Evolutionary conservation across 2,888 invertebrate genomes (phyloP).

Genomic region (Eupeodes latifasciatus): DNA sequence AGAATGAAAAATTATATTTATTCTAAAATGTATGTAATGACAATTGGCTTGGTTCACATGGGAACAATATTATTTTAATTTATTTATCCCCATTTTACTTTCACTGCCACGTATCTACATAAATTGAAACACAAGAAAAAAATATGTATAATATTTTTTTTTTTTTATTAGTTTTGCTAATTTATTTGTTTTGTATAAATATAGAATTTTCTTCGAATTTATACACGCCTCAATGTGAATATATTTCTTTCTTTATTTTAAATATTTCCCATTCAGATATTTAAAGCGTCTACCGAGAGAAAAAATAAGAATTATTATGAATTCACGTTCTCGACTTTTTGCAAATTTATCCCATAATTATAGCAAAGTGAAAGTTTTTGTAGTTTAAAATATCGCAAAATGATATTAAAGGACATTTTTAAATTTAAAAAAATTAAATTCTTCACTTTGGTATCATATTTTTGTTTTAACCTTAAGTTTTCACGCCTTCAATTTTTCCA

Average conservation of each 20-base stretch:
- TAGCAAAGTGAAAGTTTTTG: background rate
- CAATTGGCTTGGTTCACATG: constrained; percentile 9
- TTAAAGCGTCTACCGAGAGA: background rate
- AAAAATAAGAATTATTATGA: constrained; percentile 46
- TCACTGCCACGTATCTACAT: constrained; percentile 25
- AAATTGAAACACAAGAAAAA: constrained; percentile 1
- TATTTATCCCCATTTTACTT: background rate
- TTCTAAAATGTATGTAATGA: background rate
- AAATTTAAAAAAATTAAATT: no score
- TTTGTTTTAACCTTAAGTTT: no score
- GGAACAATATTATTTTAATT: background rate
- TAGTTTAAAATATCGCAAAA: background rate
- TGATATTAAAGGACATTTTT: no score
- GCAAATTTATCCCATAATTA: background rate
- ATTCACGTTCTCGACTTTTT: constrained; percentile 27
- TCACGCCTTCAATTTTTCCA: no score
- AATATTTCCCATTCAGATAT: background rate
- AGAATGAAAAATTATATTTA: background rate
- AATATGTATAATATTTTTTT: background rate
- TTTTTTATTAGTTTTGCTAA: constrained; percentile 20
- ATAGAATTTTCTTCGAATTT: constrained; percentile 57
- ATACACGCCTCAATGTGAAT: constrained; percentile 36
- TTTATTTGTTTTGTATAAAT: constrained; percentile 56
- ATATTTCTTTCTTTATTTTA: background rate
- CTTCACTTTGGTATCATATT: no score